phyloP scores from a whole-genome alignment of 1,140 invertebrate genomes.

The Metaphire vulgaris region DNA sequence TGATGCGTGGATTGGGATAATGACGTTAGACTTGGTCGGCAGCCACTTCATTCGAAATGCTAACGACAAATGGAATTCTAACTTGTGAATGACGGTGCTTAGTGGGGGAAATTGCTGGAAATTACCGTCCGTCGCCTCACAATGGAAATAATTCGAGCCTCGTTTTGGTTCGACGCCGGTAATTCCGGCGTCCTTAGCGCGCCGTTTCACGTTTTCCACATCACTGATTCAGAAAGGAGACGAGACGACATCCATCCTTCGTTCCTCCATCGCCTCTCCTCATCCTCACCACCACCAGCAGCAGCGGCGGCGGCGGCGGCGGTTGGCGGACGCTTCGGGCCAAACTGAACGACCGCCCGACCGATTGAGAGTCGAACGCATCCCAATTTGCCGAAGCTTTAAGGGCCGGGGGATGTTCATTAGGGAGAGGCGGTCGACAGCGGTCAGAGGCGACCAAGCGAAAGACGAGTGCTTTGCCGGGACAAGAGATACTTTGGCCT shows the following conservation, averaged over 20 bases:
- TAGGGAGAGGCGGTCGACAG: background rate
- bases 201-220: background rate
- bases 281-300: too few relatives aligned
- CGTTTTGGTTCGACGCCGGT: background rate
- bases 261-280: too few relatives aligned
- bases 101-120: background rate
- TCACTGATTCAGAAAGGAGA: too few relatives aligned
- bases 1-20: background rate
- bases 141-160: background rate
- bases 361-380: background rate
- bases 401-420: background rate
- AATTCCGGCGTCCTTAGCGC: background rate
- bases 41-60: background rate
- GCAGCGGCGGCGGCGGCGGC: too few relatives aligned
- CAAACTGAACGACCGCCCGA: too few relatives aligned
- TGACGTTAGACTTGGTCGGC: background rate
- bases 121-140: background rate
- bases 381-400: background rate
- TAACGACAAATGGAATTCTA: background rate
- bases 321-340: background rate
- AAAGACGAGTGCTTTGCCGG: background rate
- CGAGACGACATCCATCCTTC: too few relatives aligned
- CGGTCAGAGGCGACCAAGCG: background rate
- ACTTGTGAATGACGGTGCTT: background rate
- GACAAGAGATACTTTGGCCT: background rate